These are phyloP conservation scores for Dipodomys stephensi DNA, from an alignment of 2,113 vertebrate species.

Conservation along the genomic window DNA sequence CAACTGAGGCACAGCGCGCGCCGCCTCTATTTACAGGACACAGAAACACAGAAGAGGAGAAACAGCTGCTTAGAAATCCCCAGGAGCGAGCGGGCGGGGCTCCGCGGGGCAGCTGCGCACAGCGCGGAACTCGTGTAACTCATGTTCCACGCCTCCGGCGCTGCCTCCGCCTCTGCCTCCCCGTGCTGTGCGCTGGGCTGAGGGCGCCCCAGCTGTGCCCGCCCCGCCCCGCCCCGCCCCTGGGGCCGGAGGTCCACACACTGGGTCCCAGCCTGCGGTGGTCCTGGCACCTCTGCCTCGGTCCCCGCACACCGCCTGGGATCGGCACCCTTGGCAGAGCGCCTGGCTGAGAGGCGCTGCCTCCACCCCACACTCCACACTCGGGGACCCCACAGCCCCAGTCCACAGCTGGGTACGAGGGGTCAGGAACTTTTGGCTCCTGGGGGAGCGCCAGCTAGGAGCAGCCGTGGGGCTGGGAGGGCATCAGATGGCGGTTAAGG, in stretches of 20 bases:
- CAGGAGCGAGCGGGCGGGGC: too few species aligned
- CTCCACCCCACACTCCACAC: too few species aligned
- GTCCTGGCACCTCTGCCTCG: not conserved
- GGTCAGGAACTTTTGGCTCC: not conserved
- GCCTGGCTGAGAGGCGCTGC: not conserved
- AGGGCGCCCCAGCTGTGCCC: too few species aligned
- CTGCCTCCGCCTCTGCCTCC: too few species aligned
- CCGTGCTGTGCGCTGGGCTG: too few species aligned
- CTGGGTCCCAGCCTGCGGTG: too few species aligned
- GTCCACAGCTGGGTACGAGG: not conserved
- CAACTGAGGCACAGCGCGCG: too few species aligned
- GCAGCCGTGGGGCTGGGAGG: not conserved
- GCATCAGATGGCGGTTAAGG: slow-evolving; percentile 67
- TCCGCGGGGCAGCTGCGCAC: too few species aligned
- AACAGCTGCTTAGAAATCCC: not conserved
- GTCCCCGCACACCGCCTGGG: not conserved
- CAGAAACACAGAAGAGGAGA: not conserved
- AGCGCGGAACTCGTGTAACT: too few species aligned
- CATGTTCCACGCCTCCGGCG: too few species aligned
- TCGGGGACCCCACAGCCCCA: not conserved
- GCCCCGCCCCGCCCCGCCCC: too few species aligned
- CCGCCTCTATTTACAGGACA: slow-evolving; percentile 60
- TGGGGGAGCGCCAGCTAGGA: not conserved
- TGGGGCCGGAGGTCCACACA: not conserved
- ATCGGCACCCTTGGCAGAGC: not conserved